Base-by-base conservation (phyloP, 2,113 vertebrate genomes). In the Bubo scandiacus region DNA sequence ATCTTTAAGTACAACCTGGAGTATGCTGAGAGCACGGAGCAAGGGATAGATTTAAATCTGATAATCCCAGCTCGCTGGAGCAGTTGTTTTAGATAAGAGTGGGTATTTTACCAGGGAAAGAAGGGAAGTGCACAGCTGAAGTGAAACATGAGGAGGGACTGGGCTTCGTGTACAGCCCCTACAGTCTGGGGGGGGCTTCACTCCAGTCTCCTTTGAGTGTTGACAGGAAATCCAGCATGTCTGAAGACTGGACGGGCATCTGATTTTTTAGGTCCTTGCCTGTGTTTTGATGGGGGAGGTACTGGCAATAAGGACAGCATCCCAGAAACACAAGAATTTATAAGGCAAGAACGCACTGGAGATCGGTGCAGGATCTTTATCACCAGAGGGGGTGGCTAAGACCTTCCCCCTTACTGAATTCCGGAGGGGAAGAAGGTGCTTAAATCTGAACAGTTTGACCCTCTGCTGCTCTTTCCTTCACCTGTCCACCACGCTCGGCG, bases 401-500 rank as follows among this genome's bases (percentile, higher is more conserved):
- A 15, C 30, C 55, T 83, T 80, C 13, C 11, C 7, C n/a, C 61
- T 55, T 4, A 2, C 34, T 6, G 36, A 32, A 40, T 57, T 75
- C 40, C 30, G 63, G 16, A 91, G 43, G 34, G 52, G 42, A 67
- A 62, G 38, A 70, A 58, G 29, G 29, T 27, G 51, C 36, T 74
- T 38, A 40, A 59, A 63, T 27, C n/a, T 5, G 16, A 85, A 40
- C 6, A 9, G 7, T 12, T 32, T 6, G 29, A 6, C 62, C 62
- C 61, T 61, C 42, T 84, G 74, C 42, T 40, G 23, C 47, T 22
- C n/a, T 47, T 59, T 5, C 5, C 36, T 25, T 32, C 1, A 1
- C 30, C 42, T 57, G 42, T 25, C 52, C 15, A 0, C 54, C 1
- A 0, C 0, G 32, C 36, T 79, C 23, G 0, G 0, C 43, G 27